Evolutionary conservation across 1,140 invertebrate genomes (phyloP).

Genomic region (Euwallacea fornicatus): DNA sequence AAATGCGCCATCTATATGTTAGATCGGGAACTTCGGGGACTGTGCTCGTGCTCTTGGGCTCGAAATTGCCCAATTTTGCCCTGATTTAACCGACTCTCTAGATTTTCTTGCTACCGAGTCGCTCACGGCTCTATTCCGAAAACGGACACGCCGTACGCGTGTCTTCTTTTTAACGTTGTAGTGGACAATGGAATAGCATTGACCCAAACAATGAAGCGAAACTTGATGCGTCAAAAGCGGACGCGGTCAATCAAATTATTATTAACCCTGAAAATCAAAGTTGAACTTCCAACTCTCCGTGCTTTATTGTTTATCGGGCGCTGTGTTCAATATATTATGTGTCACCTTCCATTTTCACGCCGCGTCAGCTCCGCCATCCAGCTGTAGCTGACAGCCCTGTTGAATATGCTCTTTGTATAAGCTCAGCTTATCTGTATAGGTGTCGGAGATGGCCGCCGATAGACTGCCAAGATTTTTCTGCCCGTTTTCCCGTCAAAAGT

Average conservation of each 20-base stretch:
- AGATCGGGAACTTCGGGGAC: too few species aligned
- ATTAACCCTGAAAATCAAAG: conserved; percentile 5
- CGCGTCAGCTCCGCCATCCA: background rate
- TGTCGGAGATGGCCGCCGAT: background rate
- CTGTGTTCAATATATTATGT: background rate
- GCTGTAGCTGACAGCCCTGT: conserved; percentile 5
- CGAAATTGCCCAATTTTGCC: too few species aligned
- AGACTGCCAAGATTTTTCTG: background rate
- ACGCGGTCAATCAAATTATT: background rate
- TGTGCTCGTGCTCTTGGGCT: too few species aligned
- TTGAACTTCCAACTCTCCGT: background rate
- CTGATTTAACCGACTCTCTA: too few species aligned
- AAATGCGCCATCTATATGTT: too few species aligned
- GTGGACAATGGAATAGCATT: too few species aligned
- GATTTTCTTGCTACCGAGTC: too few species aligned
- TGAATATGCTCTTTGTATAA: background rate
- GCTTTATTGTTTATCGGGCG: background rate
- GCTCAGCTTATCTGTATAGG: background rate
- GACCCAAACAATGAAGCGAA: too few species aligned
- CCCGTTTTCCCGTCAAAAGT: too few species aligned
- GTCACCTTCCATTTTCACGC: conserved; percentile 1
- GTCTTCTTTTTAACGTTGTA: too few species aligned
- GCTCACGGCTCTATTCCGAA: too few species aligned
- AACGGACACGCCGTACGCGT: too few species aligned
- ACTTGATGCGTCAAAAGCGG: background rate